A percentile compares a stretch with the other conserved stretches of the same genome.
phyloP scores from a whole-genome alignment of 2,888 invertebrate species.

The Cetonia aurata region DNA sequence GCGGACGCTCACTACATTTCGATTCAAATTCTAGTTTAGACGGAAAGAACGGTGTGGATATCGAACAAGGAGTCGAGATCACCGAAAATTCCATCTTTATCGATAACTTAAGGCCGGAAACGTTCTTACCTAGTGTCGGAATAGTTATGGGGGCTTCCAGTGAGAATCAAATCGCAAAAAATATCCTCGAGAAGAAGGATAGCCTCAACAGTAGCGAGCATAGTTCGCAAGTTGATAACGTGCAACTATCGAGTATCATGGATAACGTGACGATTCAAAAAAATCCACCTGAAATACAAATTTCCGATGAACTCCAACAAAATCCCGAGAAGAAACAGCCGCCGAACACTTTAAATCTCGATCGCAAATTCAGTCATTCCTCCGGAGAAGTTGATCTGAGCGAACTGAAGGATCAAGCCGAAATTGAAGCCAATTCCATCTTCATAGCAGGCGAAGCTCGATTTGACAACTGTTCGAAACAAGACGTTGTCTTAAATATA shows the following conservation, averaged over 20 bases:
- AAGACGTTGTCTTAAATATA: slow-evolving; percentile 78
- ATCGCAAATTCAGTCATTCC: slow-evolving; percentile 78
- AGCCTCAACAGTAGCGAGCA: slow-evolving; percentile 63
- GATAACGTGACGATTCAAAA: slow-evolving; percentile 61
- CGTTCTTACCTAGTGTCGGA: slow-evolving; percentile 76
- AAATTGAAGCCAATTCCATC: slow-evolving; percentile 47
- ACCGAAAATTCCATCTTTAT: slow-evolving; percentile 56
- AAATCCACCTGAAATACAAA: slow-evolving; percentile 62
- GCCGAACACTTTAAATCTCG: slow-evolving; percentile 70
- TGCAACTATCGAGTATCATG: slow-evolving; percentile 65
- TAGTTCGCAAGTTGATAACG: slow-evolving; percentile 62
- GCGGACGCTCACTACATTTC: slow-evolving; percentile 52
- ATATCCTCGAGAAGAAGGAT: slow-evolving; percentile 65
- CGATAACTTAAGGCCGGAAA: slow-evolving; percentile 60
- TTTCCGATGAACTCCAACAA: slow-evolving; percentile 56
- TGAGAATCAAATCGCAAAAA: slow-evolving; percentile 46
- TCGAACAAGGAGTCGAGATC: slow-evolving; percentile 61
- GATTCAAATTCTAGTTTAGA: slow-evolving; percentile 35
- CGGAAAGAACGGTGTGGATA: slow-evolving; percentile 8
- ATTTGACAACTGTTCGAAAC: slow-evolving; percentile 70
- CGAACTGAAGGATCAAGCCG: slow-evolving; percentile 49
- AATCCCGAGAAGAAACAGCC: slow-evolving; percentile 66
- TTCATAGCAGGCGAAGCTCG: slow-evolving; percentile 49
- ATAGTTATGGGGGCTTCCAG: slow-evolving; percentile 70
- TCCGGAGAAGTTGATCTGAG: slow-evolving; percentile 74